These are phyloP conservation scores for Papio anubis DNA, from an alignment of 2,113 vertebrate species.

Conservation along the genomic window DNA sequence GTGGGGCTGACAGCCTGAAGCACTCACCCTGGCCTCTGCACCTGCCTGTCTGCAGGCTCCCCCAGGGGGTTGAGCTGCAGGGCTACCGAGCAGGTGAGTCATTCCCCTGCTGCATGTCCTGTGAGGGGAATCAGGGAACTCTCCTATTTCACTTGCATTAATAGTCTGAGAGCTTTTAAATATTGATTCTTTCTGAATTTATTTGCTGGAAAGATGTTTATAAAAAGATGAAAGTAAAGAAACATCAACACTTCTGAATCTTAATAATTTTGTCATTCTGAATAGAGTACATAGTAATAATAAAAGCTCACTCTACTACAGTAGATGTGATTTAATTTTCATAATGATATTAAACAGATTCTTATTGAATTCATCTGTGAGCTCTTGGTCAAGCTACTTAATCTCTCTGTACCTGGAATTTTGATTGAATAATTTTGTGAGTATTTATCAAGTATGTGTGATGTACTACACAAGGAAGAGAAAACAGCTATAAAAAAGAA, in stretches of 20 bases:
- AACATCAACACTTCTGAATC: background rate
- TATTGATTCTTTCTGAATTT: background rate
- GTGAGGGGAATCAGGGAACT: too few species aligned
- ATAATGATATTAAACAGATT: background rate
- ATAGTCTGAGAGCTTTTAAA: background rate
- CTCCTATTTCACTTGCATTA: background rate
- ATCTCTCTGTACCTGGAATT: too few species aligned
- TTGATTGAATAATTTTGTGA: too few species aligned
- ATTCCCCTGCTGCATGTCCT: too few species aligned
- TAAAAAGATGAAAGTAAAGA: background rate
- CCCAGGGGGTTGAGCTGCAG: too few species aligned
- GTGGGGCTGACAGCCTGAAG: too few species aligned
- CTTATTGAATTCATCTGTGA: background rate
- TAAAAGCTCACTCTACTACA: background rate
- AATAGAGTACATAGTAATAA: background rate
- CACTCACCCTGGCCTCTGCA: too few species aligned
- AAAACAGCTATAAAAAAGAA: background rate
- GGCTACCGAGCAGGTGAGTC: too few species aligned
- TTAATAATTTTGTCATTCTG: background rate
- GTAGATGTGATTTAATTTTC: background rate
- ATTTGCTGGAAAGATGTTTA: conserved; percentile 12
- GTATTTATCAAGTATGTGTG: background rate
- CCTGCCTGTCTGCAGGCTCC: too few species aligned
- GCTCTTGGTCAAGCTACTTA: background rate
- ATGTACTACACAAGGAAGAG: background rate